Conservation (phyloP, 2,113 vertebrate species). For the Periophthalmodon schlosseri region DNA sequence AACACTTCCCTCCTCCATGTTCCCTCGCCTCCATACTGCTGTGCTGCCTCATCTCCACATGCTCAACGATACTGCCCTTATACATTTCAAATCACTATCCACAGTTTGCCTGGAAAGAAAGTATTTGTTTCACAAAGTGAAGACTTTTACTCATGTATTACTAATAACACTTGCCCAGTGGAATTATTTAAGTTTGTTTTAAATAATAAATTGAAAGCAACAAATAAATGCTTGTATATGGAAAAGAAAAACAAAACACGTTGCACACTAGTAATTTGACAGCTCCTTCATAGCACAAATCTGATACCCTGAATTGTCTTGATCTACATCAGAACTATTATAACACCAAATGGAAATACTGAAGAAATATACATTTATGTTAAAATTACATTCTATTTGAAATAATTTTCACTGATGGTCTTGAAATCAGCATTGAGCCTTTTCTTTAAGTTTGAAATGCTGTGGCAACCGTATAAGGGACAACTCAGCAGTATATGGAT, state of each 20-base stretch:
- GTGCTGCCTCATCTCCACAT: slow-evolving; percentile 44
- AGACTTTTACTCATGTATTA: not conserved
- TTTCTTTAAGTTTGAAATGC: too few relatives aligned
- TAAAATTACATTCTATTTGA: too few relatives aligned
- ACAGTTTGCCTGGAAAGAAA: slow-evolving; percentile 32
- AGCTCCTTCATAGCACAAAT: too few relatives aligned
- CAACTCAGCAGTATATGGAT: too few relatives aligned
- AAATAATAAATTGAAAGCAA: not conserved
- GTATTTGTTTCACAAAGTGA: slow-evolving; percentile 44
- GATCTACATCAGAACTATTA: too few relatives aligned
- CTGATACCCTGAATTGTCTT: too few relatives aligned
- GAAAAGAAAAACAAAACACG: not conserved
- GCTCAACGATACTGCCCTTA: slow-evolving; percentile 39
- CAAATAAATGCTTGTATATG: not conserved
- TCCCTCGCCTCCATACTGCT: slow-evolving; percentile 31
- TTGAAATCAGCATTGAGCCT: too few relatives aligned
- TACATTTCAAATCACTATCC: slow-evolving; percentile 37
- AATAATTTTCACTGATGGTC: not conserved
- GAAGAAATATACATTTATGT: too few relatives aligned
- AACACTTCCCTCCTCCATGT: slow-evolving; percentile 54
- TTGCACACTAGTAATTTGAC: too few relatives aligned
- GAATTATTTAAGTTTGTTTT: not conserved
- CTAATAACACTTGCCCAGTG: not conserved
- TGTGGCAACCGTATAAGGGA: too few relatives aligned
- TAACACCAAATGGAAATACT: too few relatives aligned